These are phyloP conservation scores for Galleria mellonella DNA, from an alignment of 1,140 invertebrate genomes.

Conservation along the genomic window DNA sequence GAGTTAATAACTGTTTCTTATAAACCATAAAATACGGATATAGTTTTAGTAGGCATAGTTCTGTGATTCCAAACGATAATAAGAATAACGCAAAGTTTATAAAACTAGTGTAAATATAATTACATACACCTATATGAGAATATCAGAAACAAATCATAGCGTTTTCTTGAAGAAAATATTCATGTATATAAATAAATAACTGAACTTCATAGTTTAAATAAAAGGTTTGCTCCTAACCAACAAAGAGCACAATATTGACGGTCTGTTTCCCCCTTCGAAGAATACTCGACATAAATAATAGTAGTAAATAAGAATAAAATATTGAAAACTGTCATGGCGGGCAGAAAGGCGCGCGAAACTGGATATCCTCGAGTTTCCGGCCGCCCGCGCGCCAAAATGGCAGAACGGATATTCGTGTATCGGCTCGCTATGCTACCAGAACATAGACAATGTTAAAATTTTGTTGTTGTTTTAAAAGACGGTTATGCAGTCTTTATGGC, in stretches of 20 bases:
- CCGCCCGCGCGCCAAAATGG: conserved; percentile 57
- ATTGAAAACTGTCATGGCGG: conserved; percentile 66
- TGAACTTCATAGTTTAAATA: too few species aligned
- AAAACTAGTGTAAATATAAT: too few species aligned
- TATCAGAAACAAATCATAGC: too few species aligned
- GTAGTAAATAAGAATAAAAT: conserved; percentile 70
- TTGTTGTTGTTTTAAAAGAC: not conserved
- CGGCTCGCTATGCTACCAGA: conserved; percentile 12
- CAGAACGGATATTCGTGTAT: conserved; percentile 62
- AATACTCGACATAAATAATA: conserved; percentile 59
- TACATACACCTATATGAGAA: too few species aligned
- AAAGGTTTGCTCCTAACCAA: conserved; percentile 5
- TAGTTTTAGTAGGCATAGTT: too few species aligned
- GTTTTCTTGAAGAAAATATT: too few species aligned
- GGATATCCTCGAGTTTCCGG: conserved; percentile 67
- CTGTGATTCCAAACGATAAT: too few species aligned
- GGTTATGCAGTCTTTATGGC: too few species aligned
- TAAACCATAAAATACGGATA: too few species aligned
- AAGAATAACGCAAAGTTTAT: too few species aligned
- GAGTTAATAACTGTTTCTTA: too few species aligned
- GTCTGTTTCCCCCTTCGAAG: conserved; percentile 30
- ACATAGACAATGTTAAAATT: conserved; percentile 14
- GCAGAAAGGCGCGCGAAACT: conserved; percentile 58
- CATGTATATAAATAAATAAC: too few species aligned
- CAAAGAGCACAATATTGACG: conserved; percentile 29